These are phyloP conservation scores for Prunella fulvescens DNA, from an alignment of 2,113 vertebrate species.

Conservation along the genomic window DNA sequence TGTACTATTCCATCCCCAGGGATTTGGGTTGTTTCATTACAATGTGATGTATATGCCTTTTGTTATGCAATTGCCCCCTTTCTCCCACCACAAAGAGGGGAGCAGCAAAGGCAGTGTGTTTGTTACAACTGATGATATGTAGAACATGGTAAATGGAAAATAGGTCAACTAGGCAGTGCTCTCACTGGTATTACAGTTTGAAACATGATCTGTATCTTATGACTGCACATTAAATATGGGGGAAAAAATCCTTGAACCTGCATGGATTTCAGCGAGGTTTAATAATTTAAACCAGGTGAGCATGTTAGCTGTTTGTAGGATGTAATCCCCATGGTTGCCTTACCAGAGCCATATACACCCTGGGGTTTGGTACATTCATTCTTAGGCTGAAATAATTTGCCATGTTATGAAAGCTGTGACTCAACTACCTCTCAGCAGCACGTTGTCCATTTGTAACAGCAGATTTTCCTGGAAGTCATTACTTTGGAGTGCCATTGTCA, in stretches of 20 bases:
- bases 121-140: neutral
- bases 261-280: neutral
- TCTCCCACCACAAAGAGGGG: neutral
- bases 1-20: neutral
- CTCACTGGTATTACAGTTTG: neutral
- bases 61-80: neutral
- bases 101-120: neutral
- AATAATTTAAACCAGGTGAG: slow-evolving; percentile 26
- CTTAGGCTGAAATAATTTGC: neutral
- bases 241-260: neutral
- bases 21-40: neutral
- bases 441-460: neutral
- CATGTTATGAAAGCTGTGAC: neutral
- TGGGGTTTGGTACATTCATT: neutral
- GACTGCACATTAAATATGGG: neutral
- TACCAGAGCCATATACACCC: neutral
- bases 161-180: neutral
- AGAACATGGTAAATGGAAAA: neutral
- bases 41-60: neutral
- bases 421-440: neutral
- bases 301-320: neutral
- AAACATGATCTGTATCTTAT: neutral
- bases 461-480: slow-evolving; percentile 53
- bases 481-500: slow-evolving; percentile 16
- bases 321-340: neutral